Evolutionary conservation across 2,797 vertebrate genomes (phyloP).

Genomic region (Sciurus vulgaris): DNA sequence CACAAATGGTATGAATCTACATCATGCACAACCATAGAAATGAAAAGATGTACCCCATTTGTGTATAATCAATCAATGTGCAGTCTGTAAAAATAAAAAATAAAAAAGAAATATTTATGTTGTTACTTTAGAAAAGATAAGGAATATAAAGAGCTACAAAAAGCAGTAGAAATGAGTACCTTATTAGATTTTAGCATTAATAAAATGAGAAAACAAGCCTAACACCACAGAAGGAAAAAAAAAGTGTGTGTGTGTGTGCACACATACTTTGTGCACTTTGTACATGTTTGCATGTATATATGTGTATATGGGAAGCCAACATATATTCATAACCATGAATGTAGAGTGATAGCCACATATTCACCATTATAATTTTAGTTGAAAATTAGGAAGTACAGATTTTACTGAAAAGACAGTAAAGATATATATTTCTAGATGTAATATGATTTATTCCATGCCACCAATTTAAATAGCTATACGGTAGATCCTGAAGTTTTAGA

Average conservation of each 20-base stretch:
- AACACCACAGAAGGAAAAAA: background rate
- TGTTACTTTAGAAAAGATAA: background rate
- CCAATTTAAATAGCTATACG: background rate
- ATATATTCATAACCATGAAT: background rate
- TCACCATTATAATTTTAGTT: constrained; percentile 36
- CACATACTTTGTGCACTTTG: background rate
- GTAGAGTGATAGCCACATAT: background rate
- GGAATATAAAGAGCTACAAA: constrained; percentile 27
- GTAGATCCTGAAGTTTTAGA: background rate
- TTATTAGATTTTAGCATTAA: constrained; percentile 28
- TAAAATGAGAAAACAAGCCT: background rate
- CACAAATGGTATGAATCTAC: no score
- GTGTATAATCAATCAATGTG: no score
- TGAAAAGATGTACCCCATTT: no score
- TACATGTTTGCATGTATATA: background rate
- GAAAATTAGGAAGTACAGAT: background rate
- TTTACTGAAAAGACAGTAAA: constrained; percentile 38
- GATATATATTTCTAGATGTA: background rate
- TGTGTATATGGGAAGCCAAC: background rate
- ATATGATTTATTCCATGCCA: background rate
- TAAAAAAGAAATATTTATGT: background rate
- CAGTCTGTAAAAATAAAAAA: no score
- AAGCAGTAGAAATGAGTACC: background rate
- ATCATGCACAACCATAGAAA: no score
- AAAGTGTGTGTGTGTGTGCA: background rate